These are phyloP conservation scores for Hartigia nigra DNA, from an alignment of 2,888 invertebrate species.

Conservation along the genomic window DNA sequence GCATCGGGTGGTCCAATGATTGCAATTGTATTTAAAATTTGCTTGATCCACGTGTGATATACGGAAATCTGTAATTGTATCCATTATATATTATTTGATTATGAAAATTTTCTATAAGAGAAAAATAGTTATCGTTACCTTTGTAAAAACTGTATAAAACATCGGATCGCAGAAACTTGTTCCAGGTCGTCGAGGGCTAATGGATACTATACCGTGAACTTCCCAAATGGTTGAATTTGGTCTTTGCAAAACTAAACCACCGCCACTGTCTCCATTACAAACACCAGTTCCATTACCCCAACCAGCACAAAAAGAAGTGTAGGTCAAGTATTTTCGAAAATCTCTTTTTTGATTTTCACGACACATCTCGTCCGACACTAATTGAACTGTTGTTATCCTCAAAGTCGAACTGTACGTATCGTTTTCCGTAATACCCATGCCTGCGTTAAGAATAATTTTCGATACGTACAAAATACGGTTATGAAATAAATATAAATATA, in stretches of 20 bases:
- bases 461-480: background rate
- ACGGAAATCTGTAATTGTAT: constrained; percentile 37
- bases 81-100: background rate
- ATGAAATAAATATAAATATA: background rate
- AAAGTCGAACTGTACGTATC: constrained; percentile 68
- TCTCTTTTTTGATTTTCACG: constrained; percentile 66
- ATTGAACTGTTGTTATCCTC: constrained; percentile 67
- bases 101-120: background rate
- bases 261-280: constrained; percentile 75
- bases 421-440: constrained; percentile 73
- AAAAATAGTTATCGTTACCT: constrained; percentile 48
- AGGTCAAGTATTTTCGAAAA: constrained; percentile 70
- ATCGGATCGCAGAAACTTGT: constrained; percentile 63
- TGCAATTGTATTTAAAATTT: constrained; percentile 34
- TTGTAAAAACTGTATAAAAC: constrained; percentile 67
- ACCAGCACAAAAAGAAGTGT: constrained; percentile 74
- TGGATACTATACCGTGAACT: constrained; percentile 67
- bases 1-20: constrained; percentile 33
- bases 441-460: constrained; percentile 45
- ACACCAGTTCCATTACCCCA: constrained; percentile 71
- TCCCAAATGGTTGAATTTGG: constrained; percentile 54
- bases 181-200: constrained; percentile 63
- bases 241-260: constrained; percentile 67
- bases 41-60: constrained; percentile 44
- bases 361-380: constrained; percentile 70